These are phyloP conservation scores for Macheiramphus alcinus DNA, from an alignment of 2,113 vertebrate species.

Conservation along the genomic window DNA sequence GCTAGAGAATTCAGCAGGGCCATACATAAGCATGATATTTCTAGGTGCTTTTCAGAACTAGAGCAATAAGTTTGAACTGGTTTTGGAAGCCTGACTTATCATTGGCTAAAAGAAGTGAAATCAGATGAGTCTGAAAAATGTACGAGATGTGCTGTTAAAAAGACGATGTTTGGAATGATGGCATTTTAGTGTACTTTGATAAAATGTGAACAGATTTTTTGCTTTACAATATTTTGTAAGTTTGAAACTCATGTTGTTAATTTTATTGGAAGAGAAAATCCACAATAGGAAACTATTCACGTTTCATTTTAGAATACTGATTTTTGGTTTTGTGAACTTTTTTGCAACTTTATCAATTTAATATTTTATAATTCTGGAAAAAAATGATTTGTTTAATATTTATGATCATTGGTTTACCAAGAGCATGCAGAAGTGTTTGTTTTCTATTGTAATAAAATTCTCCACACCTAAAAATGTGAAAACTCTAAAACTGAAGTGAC, in stretches of 20 bases:
- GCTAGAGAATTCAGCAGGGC: not conserved
- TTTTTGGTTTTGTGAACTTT: not conserved
- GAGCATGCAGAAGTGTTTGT: not conserved
- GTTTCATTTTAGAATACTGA: not conserved
- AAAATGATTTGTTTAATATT: not conserved
- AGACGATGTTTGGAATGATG: not conserved
- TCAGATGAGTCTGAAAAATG: not conserved
- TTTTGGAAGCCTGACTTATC: not conserved
- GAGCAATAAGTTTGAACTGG: not conserved
- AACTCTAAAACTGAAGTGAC: not conserved
- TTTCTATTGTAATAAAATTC: not conserved
- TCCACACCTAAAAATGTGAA: not conserved
- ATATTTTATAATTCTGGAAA: not conserved
- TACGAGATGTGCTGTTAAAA: not conserved
- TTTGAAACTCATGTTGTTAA: not conserved
- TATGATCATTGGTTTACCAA: not conserved
- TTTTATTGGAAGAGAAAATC: not conserved
- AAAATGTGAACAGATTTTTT: not conserved
- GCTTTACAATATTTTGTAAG: not conserved
- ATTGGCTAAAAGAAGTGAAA: not conserved
- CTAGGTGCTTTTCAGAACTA: not conserved
- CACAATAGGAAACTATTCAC: not conserved
- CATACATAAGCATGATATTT: not conserved
- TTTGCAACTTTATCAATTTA: not conserved
- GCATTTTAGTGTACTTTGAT: not conserved